Conservation (phyloP, 2,888 invertebrate species). For the Oegoconia quadripuncta region DNA sequence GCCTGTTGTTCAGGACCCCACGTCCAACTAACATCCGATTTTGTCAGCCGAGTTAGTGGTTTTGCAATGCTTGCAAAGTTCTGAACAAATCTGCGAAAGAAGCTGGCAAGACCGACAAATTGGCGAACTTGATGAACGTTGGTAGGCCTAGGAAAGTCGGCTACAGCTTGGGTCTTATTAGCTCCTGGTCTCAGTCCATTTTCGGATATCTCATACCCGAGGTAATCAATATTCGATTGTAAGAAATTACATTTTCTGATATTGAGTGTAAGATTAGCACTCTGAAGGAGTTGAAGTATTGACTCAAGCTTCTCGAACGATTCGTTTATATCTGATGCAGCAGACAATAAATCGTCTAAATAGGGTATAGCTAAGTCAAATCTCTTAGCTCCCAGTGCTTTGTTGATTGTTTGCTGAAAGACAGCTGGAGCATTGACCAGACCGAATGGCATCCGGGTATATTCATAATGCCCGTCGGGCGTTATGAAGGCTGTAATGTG, state of each 20-base stretch:
- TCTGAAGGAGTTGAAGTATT: background rate
- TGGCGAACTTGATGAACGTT: slow-evolving; percentile 25
- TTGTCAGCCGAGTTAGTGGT: slow-evolving; percentile 6
- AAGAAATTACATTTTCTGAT: slow-evolving; percentile 6
- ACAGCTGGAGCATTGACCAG: slow-evolving; percentile 29
- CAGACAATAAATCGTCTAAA: slow-evolving; percentile 6
- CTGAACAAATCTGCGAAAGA: slow-evolving; percentile 28
- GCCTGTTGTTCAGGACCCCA: slow-evolving; percentile 5
- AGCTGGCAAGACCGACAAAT: slow-evolving; percentile 26
- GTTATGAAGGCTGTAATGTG: slow-evolving; percentile 38
- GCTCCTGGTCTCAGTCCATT: slow-evolving; percentile 10
- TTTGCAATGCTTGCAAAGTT: slow-evolving; percentile 3
- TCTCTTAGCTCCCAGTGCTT: background rate
- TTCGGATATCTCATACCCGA: slow-evolving; percentile 7
- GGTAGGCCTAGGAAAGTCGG: slow-evolving; percentile 22
- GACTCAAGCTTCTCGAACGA: background rate
- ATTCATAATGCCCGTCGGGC: slow-evolving; percentile 33
- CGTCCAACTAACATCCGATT: slow-evolving; percentile 1
- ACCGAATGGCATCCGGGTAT: slow-evolving; percentile 24
- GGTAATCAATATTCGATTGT: background rate
- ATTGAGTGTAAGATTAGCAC: slow-evolving; percentile 15
- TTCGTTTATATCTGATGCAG: background rate
- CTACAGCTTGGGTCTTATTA: slow-evolving; percentile 17
- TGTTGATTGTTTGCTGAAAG: slow-evolving; percentile 27
- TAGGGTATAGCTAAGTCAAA: background rate